Evolutionary conservation across 2,888 invertebrate genomes (phyloP), one percentile per base, ranked within the genome.

Genomic region (Ceraclea dissimilis): DNA sequence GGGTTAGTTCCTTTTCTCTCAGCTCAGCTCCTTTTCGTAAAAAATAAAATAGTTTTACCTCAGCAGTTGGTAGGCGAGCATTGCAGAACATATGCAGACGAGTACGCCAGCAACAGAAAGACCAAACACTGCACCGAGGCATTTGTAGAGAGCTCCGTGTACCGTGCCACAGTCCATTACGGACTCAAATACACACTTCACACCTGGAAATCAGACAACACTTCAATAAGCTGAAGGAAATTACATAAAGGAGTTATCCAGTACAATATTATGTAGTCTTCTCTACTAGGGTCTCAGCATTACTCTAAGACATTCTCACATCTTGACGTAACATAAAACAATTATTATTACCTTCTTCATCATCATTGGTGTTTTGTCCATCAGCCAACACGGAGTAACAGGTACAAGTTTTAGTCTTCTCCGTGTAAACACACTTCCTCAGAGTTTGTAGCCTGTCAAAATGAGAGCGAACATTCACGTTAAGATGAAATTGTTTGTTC

Each of bases 81-180:
- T 93, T 67, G 91, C 90, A 63, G 92, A 90, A 70, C 92, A 93
- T 63, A 93, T 92, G 73, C 92, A 93, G 50, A 93, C 88, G 34
- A 93, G 80, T 31, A 93, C 93, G 0, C 93, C 93, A 63, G 89
- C 88, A 20, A 93, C 93, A 1, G 92, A 92, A 31, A 93, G 79
- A n/a, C 92, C 93, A 72, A 93, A 93, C 66, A 93, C 87, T 0
- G 91, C 93, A 8, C 93, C 78, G 31, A 93, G 75, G 66, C 93
- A 93, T 65, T 91, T 88, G 73, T 93, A 93, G 18, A 93, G 76
- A 1, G 89, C 89, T 1, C 92, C 92, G 70, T 93, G 92, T 1
- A 93, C 90, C n/a, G 91, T 91, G 56, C 88, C 91, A 70, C 93
- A 93, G 67, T 90, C 88, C 0, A 88, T 85, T 1, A 91, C 89